Evolutionary conservation across 1,140 invertebrate species (phyloP), one percentile per base, ranked within the genome.

Genomic region (Paramacrobiotus metropolitanus): DNA sequence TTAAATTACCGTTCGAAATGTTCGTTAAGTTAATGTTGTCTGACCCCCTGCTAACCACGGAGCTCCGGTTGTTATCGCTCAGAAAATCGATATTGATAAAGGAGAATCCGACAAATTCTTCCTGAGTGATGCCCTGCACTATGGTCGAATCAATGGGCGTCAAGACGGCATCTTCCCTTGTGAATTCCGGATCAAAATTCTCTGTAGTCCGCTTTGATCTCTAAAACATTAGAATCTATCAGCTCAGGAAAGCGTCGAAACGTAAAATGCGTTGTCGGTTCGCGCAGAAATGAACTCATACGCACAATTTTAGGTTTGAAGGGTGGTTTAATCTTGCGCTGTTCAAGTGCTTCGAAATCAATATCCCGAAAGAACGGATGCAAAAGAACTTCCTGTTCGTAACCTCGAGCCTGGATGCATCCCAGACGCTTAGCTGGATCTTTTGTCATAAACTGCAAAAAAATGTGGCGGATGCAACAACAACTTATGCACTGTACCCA

Each of bases 171-270:
- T 97, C 92, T 76, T 98, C 94, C 73, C 89, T 90, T 3, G 94
- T 98, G 73, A 99, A 99, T 78, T 98, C 94, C 18, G 91, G 82
- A 76, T 99, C 94, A 76, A 99, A 99, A 78, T 99, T 99, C 66
- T 89, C 81, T 45, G 91, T 91, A 76, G 98, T 94, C 70, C 87
- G 87, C 77, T 89, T 86, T 71, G 83, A 90, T 84, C 91, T 93
- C 93, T 97, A 78, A 31, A 79, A 79, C n/a, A n/a, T n/a, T n/a
- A n/a, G n/a, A n/a, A n/a, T n/a, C n/a, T n/a, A n/a, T n/a, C n/a
- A n/a, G n/a, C n/a, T n/a, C n/a, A n/a, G n/a, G n/a, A n/a, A n/a
- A n/a, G n/a, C n/a, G n/a, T n/a, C n/a, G n/a, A n/a, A n/a, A n/a
- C n/a, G n/a, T n/a, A n/a, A n/a, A n/a, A n/a, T n/a, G n/a, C n/a